Percentiles rank a stretch among this genome's conserved stretches.
Evolutionary conservation across 1,140 invertebrate species (phyloP).

Genomic region (Hestina assimilis): DNA sequence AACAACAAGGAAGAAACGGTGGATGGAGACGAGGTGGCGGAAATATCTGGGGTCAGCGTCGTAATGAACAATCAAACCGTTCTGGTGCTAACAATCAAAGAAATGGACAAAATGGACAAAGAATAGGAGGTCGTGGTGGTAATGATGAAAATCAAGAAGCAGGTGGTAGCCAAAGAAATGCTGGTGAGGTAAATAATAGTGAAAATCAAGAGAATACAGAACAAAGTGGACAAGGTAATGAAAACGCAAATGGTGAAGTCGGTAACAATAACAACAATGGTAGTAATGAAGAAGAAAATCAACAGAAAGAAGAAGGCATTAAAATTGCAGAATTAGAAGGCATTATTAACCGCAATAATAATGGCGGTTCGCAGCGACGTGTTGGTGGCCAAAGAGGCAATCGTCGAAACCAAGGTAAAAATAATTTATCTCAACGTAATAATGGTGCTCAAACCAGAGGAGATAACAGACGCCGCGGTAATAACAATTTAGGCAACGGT

Average conservation of each 20-base stretch:
- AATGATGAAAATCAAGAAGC: constrained; percentile 5
- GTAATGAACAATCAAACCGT: neutral
- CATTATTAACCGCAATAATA: neutral
- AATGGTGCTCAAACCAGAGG: no score
- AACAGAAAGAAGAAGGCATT: constrained; percentile 1
- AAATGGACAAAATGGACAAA: constrained; percentile 5
- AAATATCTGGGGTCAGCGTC: neutral
- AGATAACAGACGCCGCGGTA: no score
- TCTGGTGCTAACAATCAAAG: neutral
- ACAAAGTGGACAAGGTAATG: neutral
- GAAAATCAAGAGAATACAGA: neutral
- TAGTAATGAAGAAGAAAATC: neutral
- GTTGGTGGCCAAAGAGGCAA: neutral
- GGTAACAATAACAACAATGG: no score
- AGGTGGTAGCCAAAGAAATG: neutral
- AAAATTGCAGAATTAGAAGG: neutral
- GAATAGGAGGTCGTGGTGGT: neutral
- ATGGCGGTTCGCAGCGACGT: neutral
- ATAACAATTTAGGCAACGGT: neutral
- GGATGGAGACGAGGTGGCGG: neutral
- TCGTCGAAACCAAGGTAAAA: neutral
- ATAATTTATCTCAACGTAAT: no score
- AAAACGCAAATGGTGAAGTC: neutral
- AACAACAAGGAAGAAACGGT: neutral
- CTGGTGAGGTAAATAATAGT: neutral